Evolutionary conservation across 1,140 invertebrate species (phyloP).

Genomic region (Drosophila funebris): DNA sequence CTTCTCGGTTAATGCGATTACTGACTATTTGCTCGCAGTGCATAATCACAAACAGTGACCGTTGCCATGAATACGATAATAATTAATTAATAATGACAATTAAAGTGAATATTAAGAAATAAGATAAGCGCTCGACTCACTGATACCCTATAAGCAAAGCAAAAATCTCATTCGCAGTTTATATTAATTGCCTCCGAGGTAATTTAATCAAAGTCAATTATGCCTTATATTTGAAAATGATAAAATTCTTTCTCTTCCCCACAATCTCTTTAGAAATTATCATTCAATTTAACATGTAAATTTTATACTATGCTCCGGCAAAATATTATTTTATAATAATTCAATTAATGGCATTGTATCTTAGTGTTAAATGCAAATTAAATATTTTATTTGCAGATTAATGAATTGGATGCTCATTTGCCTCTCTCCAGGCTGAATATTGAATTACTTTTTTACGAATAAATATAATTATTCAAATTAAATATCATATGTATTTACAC

Average conservation of each 20-base stretch:
- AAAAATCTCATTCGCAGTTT: too few species aligned
- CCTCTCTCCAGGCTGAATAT: background rate
- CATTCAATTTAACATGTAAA: background rate
- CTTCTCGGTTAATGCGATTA: background rate
- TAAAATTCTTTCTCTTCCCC: background rate
- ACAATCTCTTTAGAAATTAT: background rate
- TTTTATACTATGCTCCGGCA: background rate
- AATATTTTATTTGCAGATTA: conserved; percentile 12
- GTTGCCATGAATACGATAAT: background rate
- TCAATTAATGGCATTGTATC: conserved; percentile 1
- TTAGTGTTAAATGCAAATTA: conserved; percentile 23
- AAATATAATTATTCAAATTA: conserved; percentile 15
- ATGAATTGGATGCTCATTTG: background rate
- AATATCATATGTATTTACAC: background rate
- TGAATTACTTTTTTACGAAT: background rate
- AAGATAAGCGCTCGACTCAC: background rate
- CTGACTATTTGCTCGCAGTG: background rate
- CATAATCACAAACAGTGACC: conserved; percentile 3
- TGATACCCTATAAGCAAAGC: background rate
- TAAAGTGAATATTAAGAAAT: background rate
- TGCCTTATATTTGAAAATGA: too few species aligned
- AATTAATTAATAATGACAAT: conserved; percentile 30
- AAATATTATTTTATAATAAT: background rate
- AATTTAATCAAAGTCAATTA: too few species aligned
- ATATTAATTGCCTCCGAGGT: too few species aligned